Conservation (phyloP, 2,888 invertebrate genomes). For the Leptinotarsa haldemani region DNA sequence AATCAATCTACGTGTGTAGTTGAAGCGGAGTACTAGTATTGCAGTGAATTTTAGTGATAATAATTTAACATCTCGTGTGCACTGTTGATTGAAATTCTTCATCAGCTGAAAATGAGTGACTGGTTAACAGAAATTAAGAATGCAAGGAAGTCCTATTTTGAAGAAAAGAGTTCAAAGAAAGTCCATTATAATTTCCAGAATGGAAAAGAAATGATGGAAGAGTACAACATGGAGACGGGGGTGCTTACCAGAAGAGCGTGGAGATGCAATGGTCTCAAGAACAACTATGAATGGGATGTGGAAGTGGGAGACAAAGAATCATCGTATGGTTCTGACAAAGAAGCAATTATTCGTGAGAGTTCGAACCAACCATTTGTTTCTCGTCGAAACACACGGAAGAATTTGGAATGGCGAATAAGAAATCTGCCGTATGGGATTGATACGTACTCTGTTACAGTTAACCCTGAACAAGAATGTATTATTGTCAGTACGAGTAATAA, state of each 20-base stretch:
- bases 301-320: slow-evolving; percentile 85
- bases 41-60: too few species aligned
- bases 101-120: slow-evolving; percentile 46
- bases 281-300: slow-evolving; percentile 78
- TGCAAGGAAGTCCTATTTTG: slow-evolving; percentile 73
- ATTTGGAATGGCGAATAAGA: slow-evolving; percentile 85
- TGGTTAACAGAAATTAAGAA: slow-evolving; percentile 71
- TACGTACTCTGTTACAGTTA: slow-evolving; percentile 76
- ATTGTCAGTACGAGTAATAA: slow-evolving; percentile 82
- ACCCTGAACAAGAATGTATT: slow-evolving; percentile 73
- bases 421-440: slow-evolving; percentile 81
- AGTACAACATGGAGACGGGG: slow-evolving; percentile 82
- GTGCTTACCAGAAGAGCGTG: slow-evolving; percentile 80
- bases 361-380: slow-evolving; percentile 75
- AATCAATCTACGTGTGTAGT: too few species aligned
- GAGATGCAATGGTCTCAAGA: slow-evolving; percentile 59
- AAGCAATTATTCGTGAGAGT: slow-evolving; percentile 72
- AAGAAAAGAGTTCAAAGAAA: slow-evolving; percentile 76
- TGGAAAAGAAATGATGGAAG: slow-evolving; percentile 88
- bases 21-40: too few species aligned
- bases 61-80: neutral
- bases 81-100: neutral
- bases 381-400: slow-evolving; percentile 78
- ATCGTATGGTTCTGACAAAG: slow-evolving; percentile 64
- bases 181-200: slow-evolving; percentile 85